Base-by-base conservation (phyloP, 2,113 vertebrate genomes). In the Siphamia tubifer region DNA sequence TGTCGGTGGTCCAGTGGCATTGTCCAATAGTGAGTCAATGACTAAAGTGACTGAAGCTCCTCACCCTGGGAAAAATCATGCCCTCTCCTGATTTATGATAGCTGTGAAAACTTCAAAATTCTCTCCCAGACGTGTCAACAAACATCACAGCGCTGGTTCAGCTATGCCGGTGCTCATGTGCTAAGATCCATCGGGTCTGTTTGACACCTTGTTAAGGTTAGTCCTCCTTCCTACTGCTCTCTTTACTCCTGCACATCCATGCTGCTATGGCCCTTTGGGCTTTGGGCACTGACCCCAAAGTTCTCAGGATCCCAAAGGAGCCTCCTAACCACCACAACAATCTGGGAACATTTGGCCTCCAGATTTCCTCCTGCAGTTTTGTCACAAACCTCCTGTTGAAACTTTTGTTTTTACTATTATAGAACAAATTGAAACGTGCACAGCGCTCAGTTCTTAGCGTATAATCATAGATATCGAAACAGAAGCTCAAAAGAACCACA, bases 111-210 rank as follows among this genome's bases (percentile, higher is more conserved):
- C 83, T 83, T 77, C 65, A 27, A 81, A 84, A 90, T 90, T 91
- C 82, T 90, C 80, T 84, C 81, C 68, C 65, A 67, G 74, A 89
- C 60, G 77, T 90, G 91, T 92, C 85, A 91, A 84, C 85, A 92
- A 93, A 92, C 88, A 91, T 84, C 86, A 85, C 82, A 80, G 82
- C 11, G n/a, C 81, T 79, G 87, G 79, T 79, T 79, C 57, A 84
- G 83, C 77, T 84, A 79, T 76, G 68, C 36, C 15, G 49, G 60
- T 49, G 62, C 74, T 77, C 66, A 66, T 78, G 83, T 78, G 77
- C 79, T 62, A 83, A 87, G 82, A 83, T 81, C 86, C 80, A 77
- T 66, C 70, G 13, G 43, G 67, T 57, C 84, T 83, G 83, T 87
- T 82, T 75, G 62, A 87, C 86, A 88, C 79, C 83, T 84, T 82